Base-by-base conservation (phyloP, 2,888 invertebrate species). In the Dryadula phaetusa region DNA sequence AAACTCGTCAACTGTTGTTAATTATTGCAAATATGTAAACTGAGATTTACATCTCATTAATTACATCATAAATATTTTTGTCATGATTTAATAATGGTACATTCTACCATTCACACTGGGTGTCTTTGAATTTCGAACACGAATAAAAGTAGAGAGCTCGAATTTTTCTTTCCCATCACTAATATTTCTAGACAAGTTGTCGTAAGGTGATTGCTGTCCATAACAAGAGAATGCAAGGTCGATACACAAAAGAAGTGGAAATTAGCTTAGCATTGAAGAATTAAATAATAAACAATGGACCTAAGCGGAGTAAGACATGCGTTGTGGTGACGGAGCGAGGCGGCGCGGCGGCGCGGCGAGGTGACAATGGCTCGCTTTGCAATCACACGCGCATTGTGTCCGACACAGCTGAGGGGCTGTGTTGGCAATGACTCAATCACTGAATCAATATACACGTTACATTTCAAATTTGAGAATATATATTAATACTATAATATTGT, bases 271-370 rank as follows among this genome's bases (percentile, higher is more conserved):
- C 16, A 53, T 47, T 54, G 40, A 20, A 60, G 40, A 40, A 32
- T 63, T 32, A 16, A 54, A 44, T 44, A 44, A 54, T 44, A 54
- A 44, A 64, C 44, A 63, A 63, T 32, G 10, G 44, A 53, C 54
- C 34, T 42, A 53, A 42, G 32, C 52, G 42, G 52, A 40, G 32
- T 40, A 16, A 58, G 40, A 40, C 22, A 40, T 8, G 53, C 53
- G 53, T 53, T 53, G 53, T 53, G 34, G 34, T 37, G 54, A 37
- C 54, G 34, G 20, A 12, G 53, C 18, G 18, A 28, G 25, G 28
- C 20, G 46, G 20, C 18, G 46, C 14, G n/a, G 42, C 44, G 8
- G 49, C 6, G 28, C 16, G 32, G 34, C 20, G 18, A 6, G 37
- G 54, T 37, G 37, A 54, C 54, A 54, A 54, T 54, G 49, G 22